A percentile compares a stretch with the other conserved stretches of the same genome.
Conservation (phyloP, 2,888 invertebrate genomes). For the Thera obeliscata region DNA sequence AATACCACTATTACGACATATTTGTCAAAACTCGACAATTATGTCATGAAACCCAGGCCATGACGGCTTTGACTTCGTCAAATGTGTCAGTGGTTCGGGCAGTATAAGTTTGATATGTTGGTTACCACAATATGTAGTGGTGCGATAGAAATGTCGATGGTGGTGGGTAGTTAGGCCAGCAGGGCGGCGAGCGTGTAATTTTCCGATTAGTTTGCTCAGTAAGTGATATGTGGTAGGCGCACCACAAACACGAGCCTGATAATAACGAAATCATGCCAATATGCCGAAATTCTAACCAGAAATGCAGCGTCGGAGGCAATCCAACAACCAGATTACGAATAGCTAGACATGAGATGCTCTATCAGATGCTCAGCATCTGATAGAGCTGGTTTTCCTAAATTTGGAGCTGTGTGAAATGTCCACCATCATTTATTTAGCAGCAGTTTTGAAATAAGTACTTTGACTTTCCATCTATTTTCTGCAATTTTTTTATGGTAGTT, state of each 20-base stretch:
- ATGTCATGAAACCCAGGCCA: no score
- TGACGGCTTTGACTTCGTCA: background rate
- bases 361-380: no score
- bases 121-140: background rate
- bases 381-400: no score
- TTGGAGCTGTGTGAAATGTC: no score
- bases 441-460: no score
- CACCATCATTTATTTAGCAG: no score
- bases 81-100: background rate
- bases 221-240: constrained; percentile 60
- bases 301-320: constrained; percentile 1
- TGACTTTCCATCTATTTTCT: no score
- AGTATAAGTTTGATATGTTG: constrained; percentile 1
- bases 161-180: constrained; percentile 30
- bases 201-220: constrained; percentile 82
- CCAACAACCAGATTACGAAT: background rate
- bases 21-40: no score
- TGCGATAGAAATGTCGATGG: background rate
- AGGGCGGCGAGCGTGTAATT: constrained; percentile 67
- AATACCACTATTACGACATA: no score
- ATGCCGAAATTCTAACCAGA: constrained; percentile 16
- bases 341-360: no score
- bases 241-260: constrained; percentile 76
- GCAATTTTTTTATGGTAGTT: no score
- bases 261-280: constrained; percentile 53